Conservation (phyloP, 2,113 vertebrate genomes). For the Siniperca knerii region DNA sequence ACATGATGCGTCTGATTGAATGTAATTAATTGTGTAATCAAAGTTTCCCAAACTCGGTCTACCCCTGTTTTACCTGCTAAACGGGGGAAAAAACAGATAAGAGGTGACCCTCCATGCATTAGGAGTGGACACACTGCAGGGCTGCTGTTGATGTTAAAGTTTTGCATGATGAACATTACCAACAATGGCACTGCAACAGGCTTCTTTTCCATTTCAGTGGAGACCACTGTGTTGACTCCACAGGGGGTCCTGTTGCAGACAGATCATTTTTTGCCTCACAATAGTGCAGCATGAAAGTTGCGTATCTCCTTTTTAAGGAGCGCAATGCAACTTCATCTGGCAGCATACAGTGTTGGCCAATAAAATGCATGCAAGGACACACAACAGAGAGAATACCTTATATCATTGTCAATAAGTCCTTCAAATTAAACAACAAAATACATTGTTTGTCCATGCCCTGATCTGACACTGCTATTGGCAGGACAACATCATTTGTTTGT, state of each 20-base stretch:
- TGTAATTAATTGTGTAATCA: constrained; percentile 11
- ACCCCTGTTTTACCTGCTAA: neutral
- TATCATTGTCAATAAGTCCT: neutral
- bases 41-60: neutral
- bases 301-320: neutral
- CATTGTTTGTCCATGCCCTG: neutral
- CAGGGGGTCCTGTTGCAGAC: neutral
- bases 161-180: neutral
- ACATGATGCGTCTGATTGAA: constrained; percentile 17
- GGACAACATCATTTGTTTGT: neutral
- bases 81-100: neutral
- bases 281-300: neutral
- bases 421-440: neutral
- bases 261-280: neutral
- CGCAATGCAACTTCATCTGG: neutral
- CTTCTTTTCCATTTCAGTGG: neutral
- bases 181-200: neutral
- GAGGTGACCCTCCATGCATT: neutral
- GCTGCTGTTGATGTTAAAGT: neutral
- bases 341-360: neutral
- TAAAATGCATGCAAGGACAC: neutral
- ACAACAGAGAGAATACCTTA: neutral
- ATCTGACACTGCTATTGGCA: neutral
- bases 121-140: neutral
- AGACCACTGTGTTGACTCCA: neutral